phyloP scores from a whole-genome alignment of 2,113 vertebrate genomes.

The Campylomormyrus tamandua region DNA sequence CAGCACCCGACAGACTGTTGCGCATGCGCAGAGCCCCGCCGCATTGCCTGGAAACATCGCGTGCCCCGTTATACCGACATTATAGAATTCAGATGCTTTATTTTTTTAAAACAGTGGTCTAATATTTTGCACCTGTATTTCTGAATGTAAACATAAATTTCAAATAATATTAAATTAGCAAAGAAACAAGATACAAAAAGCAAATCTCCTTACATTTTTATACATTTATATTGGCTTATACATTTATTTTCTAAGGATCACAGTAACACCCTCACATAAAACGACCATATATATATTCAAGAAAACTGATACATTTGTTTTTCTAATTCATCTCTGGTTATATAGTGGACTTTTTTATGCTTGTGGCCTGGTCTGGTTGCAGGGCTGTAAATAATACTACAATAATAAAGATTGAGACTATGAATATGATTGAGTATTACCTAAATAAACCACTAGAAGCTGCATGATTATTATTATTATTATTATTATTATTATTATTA shows the following conservation, averaged over 20 bases:
- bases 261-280: not conserved
- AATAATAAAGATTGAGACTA: not conserved
- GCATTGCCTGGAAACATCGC: not conserved
- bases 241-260: not conserved
- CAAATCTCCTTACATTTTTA: not conserved
- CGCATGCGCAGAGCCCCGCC: not conserved
- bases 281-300: not conserved
- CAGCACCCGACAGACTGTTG: not conserved
- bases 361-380: not conserved
- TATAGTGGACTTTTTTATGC: not conserved
- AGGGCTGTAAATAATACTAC: no score
- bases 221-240: not conserved
- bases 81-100: not conserved
- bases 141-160: not conserved
- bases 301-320: not conserved
- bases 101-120: not conserved
- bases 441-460: not conserved
- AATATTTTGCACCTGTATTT: not conserved
- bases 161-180: not conserved
- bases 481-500: not conserved
- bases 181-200: not conserved
- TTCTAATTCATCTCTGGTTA: not conserved
- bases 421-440: not conserved
- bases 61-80: not conserved
- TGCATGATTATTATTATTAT: not conserved